Conservation (phyloP, 2,888 invertebrate genomes). For the Lottia scabra region DNA sequence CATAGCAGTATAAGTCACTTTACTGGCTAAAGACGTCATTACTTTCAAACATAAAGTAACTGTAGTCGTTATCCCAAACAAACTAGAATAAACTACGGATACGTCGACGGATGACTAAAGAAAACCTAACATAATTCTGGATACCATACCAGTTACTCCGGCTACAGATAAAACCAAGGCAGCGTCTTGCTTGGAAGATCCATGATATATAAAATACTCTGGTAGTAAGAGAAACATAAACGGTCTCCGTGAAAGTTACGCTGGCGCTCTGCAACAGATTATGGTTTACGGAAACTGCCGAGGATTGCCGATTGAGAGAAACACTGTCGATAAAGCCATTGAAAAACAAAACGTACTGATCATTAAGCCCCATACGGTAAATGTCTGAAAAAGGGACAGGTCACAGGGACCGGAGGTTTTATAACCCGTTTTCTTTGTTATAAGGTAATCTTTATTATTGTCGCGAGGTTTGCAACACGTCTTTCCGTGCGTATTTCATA, state of each 20-base stretch:
- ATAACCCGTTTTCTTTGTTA: neutral
- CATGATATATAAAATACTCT: neutral
- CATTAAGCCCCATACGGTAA: neutral
- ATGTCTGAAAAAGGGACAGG: neutral
- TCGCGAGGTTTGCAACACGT: neutral
- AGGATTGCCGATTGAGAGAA: too few relatives aligned
- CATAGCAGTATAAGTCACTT: neutral
- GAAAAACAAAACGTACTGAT: neutral
- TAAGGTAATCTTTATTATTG: neutral
- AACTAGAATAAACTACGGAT: neutral
- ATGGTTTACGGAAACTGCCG: too few relatives aligned
- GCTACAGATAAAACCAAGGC: neutral
- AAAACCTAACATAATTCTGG: neutral
- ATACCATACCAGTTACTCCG: neutral
- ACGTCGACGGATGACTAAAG: neutral
- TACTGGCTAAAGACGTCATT: neutral
- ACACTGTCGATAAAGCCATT: neutral
- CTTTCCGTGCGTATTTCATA: neutral
- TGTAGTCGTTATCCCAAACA: neutral
- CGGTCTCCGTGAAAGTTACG: too few relatives aligned
- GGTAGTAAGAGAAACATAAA: neutral
- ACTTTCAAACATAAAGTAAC: neutral
- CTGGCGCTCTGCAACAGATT: too few relatives aligned
- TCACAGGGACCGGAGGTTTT: too few relatives aligned
- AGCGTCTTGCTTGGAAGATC: neutral